Conservation (phyloP, 2,797 vertebrate species). For the Cirrhinus mrigala region DNA sequence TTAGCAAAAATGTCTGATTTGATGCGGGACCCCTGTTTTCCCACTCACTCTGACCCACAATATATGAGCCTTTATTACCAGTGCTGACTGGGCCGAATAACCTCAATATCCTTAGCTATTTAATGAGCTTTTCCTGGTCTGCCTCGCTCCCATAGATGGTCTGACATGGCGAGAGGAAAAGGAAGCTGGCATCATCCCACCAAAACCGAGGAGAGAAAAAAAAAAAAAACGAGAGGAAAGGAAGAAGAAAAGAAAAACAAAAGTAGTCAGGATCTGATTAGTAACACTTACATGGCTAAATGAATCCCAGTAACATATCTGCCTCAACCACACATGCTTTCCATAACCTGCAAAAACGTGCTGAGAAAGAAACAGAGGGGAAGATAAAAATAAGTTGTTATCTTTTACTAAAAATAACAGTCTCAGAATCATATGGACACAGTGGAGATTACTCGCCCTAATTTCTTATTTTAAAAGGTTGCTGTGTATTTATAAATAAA, state of each 20-base stretch:
- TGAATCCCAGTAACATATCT: conserved; percentile 57
- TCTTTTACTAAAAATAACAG: conserved; percentile 58
- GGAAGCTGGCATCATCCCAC: conserved; percentile 52
- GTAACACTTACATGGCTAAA: conserved; percentile 65
- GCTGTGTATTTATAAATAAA: background rate
- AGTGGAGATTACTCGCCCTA: conserved; percentile 9
- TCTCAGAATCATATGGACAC: conserved; percentile 14
- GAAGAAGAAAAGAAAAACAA: conserved; percentile 59
- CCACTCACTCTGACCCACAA: background rate
- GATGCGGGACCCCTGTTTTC: background rate
- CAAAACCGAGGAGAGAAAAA: conserved; percentile 8
- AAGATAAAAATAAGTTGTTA: conserved; percentile 53
- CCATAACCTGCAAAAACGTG: conserved; percentile 55
- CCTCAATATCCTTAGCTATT: conserved; percentile 18
- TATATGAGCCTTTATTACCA: background rate
- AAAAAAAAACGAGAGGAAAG: conserved; percentile 26
- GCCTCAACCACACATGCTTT: conserved; percentile 58
- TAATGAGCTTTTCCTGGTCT: conserved; percentile 35
- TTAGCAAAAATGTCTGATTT: conserved; percentile 9
- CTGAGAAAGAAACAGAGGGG: conserved; percentile 39
- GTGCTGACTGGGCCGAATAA: background rate
- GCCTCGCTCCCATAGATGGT: conserved; percentile 34
- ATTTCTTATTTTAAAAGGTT: conserved; percentile 1
- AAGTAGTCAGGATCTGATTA: conserved; percentile 60
- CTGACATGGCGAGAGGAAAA: conserved; percentile 47